Base-by-base conservation (phyloP, 1,140 invertebrate species). In the Lithobius niger region DNA sequence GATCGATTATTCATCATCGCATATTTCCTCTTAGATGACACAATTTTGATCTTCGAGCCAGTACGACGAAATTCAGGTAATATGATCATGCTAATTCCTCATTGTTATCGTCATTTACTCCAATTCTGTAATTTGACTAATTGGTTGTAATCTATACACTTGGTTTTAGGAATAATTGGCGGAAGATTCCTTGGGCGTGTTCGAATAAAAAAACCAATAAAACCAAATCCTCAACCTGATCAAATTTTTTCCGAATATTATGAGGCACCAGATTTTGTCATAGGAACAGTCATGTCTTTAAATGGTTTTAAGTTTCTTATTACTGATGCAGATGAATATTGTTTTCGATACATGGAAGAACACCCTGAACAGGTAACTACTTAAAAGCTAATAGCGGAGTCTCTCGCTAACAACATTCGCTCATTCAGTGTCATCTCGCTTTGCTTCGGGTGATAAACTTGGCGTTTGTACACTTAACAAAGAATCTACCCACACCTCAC, bases 311-410 rank as follows among this genome's bases (percentile, higher is more conserved):
- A 79, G 16, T 94, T 94, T 66, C 64, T 82, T 54, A 69, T 94
- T 3, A 74, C 80, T 19, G 80, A 81, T 26, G 86, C 87, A 6
- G 90, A 95, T 67, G 83, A 91, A 65, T 93, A 90, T 68, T 82
- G 84, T 2, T 72, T 90, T 52, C 74, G 80, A 44, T 92, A 88
- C 67, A 87, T 94, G 88, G 90, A 95, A 69, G 64, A 80, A n/a
- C 72, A 88, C 70, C 67, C 76, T 54, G 64, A 78, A 58, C 77
- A 86, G 77, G 86, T 88, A 64, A 67, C n/a, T n/a, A n/a, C n/a
- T n/a, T n/a, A n/a, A n/a, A n/a, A n/a, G n/a, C n/a, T n/a, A n/a
- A n/a, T n/a, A n/a, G n/a, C n/a, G n/a, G n/a, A n/a, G n/a, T n/a
- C n/a, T n/a, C n/a, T n/a, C n/a, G n/a, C n/a, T n/a, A n/a, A n/a